Evolutionary conservation across 2,113 vertebrate species (phyloP), one percentile per base, ranked within the genome.

Genomic region (Oncorhynchus nerka): DNA sequence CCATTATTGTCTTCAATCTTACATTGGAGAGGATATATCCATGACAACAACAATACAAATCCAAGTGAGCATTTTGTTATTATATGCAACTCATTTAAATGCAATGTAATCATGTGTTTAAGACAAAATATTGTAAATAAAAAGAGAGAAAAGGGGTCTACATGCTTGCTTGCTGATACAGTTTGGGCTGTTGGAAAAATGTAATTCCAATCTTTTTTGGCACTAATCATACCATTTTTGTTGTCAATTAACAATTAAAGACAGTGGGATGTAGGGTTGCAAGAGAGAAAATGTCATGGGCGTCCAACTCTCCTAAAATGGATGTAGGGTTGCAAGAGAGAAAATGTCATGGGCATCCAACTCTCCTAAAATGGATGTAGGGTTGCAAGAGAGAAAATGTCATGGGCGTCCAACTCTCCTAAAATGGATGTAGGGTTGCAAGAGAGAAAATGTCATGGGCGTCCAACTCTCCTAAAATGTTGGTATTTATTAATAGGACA

Each of bases 121-220:
- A 84, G 84, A 79, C 83, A 84, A 89, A 88, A 87, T 86, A 81
- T 88, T 93, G 91, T 92, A 94, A 92, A 93, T 93, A 93, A 90
- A 90, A 71, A 9, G 65, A 83, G 78, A 83, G 59, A 68, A 87
- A 86, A 76, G 79, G 71, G 74, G 79, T 88, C 84, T 80, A 83
- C 81, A 77, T 73, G 83, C 82, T 89, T 82, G 83, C 83, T 90
- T 84, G 83, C 86, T 85, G 75, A 84, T 64, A 71, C 74, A 81
- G 78, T 79, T 59, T 68, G 77, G 71, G 69, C 65, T 78, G 71
- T 73, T 71, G 78, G 78, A 34, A 61, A 85, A 71, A 59, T 16
- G 39, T 28, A 4, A 66, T 74, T 22, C 45, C n/a, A 55, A 5
- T 55, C 9, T 74, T 76, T 55, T 81, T 28, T 6, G 51, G 49